phyloP scores from a whole-genome alignment of 2,113 vertebrate genomes.

The Jaculus jaculus region DNA sequence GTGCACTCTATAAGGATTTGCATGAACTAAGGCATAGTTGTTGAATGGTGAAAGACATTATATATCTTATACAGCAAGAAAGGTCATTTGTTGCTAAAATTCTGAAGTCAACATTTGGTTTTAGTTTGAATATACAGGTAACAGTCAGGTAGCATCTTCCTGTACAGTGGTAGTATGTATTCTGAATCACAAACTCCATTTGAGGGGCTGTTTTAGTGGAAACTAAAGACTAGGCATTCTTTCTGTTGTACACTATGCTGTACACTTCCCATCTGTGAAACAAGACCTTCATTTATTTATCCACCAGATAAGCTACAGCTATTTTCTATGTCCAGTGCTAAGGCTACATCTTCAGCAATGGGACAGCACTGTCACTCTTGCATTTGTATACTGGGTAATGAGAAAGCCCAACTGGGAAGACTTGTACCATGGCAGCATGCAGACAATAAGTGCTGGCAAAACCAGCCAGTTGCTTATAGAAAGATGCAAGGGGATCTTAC shows the following conservation, averaged over 20 bases:
- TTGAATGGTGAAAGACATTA: neutral
- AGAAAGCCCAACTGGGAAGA: neutral
- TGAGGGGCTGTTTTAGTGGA: slow-evolving; percentile 31
- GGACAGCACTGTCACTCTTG: slow-evolving; percentile 33
- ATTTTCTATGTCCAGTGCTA: neutral
- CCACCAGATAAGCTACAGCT: neutral
- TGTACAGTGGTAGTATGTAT: slow-evolving; percentile 18
- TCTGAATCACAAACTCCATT: slow-evolving; percentile 34
- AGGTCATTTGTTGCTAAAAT: slow-evolving; percentile 39
- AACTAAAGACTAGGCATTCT: neutral
- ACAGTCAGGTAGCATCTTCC: neutral
- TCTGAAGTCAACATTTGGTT: slow-evolving; percentile 48
- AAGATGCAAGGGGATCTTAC: neutral
- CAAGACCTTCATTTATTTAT: slow-evolving; percentile 26
- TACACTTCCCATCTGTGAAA: slow-evolving; percentile 36
- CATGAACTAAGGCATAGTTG: neutral
- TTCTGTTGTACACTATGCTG: neutral
- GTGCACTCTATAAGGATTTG: neutral
- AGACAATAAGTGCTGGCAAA: neutral
- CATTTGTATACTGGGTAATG: slow-evolving; percentile 1
- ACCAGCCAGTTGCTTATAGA: neutral
- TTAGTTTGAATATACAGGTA: neutral
- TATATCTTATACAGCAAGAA: neutral
- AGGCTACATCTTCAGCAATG: slow-evolving; percentile 44
- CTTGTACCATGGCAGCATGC: slow-evolving; percentile 14